phyloP scores from a whole-genome alignment of 1,140 invertebrate species.

The Lamellibrachia luymesi region DNA sequence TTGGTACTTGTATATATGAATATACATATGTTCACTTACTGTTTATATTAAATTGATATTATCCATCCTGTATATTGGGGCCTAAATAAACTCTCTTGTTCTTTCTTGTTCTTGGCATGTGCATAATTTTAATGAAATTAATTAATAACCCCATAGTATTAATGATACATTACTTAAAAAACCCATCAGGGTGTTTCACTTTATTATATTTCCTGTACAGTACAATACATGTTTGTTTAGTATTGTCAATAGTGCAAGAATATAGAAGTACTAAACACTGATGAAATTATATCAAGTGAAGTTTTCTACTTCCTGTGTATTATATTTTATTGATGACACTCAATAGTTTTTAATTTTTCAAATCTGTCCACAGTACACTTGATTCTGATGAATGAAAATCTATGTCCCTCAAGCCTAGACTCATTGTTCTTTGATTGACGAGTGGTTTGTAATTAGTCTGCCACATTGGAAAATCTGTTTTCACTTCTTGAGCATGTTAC shows the following conservation, averaged over 20 bases:
- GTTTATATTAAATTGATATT: no score
- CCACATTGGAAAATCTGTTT: background rate
- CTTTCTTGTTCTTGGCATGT: no score
- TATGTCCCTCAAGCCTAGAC: background rate
- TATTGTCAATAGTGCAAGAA: background rate
- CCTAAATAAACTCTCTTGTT: no score
- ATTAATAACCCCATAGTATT: background rate
- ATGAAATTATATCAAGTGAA: background rate
- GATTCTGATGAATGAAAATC: background rate
- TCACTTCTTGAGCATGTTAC: background rate
- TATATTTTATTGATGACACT: background rate
- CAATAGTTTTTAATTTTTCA: background rate
- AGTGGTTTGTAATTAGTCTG: no score
- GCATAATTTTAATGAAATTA: background rate
- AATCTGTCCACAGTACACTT: background rate
- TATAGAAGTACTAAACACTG: background rate
- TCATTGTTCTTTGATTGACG: background rate
- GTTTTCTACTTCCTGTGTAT: background rate
- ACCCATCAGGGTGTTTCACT: no score
- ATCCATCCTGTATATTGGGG: no score
- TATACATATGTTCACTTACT: no score
- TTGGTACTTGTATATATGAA: no score
- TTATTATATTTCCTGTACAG: no score
- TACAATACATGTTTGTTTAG: background rate
- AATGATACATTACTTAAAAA: background rate